Evolutionary conservation across 2,888 invertebrate species (phyloP).

Genomic region (Agrotis segetum): DNA sequence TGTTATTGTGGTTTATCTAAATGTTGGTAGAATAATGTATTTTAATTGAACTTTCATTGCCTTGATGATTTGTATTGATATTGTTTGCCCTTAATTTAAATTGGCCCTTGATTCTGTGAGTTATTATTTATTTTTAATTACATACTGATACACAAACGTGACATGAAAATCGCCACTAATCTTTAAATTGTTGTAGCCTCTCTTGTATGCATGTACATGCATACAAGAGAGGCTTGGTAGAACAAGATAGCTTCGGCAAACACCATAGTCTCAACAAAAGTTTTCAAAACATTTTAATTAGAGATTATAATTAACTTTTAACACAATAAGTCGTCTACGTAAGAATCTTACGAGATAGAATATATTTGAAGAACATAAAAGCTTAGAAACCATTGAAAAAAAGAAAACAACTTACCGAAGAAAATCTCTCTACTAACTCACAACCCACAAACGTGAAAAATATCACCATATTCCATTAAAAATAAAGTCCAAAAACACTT

Average conservation of each 20-base stretch:
- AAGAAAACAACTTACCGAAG: background rate
- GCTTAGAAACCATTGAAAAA: background rate
- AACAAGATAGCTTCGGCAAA: background rate
- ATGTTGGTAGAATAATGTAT: conserved; percentile 64
- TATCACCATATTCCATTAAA: conserved; percentile 1
- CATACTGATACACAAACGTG: background rate
- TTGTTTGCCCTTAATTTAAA: conserved; percentile 32
- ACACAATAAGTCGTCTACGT: background rate
- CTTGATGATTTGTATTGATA: conserved; percentile 31
- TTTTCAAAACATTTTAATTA: too few relatives aligned
- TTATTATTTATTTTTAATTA: background rate
- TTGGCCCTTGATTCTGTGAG: background rate
- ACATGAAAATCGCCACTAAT: background rate
- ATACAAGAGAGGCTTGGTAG: background rate
- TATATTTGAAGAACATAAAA: too few relatives aligned
- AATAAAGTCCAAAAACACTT: conserved; percentile 38
- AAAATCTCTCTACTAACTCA: background rate
- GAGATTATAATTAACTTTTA: background rate
- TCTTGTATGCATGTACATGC: too few relatives aligned
- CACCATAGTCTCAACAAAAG: background rate
- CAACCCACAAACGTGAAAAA: background rate
- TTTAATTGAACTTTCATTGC: conserved; percentile 62
- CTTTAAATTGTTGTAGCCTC: too few relatives aligned
- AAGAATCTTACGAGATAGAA: too few relatives aligned
- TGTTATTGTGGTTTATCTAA: conserved; percentile 64